phyloP scores from a whole-genome alignment of 2,113 vertebrate genomes.

The Apaloderma vittatum region DNA sequence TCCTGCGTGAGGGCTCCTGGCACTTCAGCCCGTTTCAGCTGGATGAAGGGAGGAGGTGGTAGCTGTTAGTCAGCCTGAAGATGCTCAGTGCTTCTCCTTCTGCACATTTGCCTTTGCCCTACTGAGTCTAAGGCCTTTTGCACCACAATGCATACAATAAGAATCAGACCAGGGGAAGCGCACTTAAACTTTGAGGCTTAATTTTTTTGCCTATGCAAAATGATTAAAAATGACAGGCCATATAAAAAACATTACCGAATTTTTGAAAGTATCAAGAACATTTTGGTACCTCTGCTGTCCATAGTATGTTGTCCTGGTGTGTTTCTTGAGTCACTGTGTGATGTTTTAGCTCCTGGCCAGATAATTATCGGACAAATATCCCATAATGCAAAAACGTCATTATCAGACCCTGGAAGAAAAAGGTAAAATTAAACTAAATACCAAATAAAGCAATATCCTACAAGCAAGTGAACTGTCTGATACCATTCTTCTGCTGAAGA shows the following conservation, averaged over 20 bases:
- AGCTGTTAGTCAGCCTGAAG: background rate
- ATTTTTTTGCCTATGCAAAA: background rate
- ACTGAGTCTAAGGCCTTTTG: background rate
- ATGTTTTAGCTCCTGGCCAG: background rate
- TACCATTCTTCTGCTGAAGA: background rate
- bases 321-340: background rate
- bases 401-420: conserved; percentile 7
- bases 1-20: background rate
- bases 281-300: background rate
- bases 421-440: conserved; percentile 7
- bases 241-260: background rate
- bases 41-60: background rate
- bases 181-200: background rate
- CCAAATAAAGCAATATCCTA: background rate
- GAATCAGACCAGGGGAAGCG: background rate
- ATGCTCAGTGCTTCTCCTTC: background rate
- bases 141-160: fast-evolving
- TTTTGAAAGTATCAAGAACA: background rate
- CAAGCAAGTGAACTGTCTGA: background rate
- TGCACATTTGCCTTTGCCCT: background rate
- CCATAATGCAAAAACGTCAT: background rate
- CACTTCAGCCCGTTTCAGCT: fast-evolving
- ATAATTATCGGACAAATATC: background rate
- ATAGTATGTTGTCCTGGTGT: background rate
- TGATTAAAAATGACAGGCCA: background rate